Conservation (phyloP, 2,113 vertebrate species). For the Erythrolamprus reginae region DNA sequence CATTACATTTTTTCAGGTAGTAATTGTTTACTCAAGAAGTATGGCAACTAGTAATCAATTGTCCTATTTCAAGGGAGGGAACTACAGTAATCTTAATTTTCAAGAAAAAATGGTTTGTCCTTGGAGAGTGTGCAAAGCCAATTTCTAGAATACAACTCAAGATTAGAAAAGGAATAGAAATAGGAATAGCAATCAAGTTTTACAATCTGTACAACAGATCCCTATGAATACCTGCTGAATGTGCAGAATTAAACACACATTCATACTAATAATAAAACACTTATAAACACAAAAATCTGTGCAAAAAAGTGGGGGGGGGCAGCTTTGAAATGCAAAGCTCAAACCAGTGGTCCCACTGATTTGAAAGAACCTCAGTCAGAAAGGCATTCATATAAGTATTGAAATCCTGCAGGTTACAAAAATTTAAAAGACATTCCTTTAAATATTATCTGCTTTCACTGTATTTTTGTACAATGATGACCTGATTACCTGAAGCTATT, state of each 20-base stretch:
- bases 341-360: not conserved
- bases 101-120: not conserved
- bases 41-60: not conserved
- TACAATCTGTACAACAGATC: not conserved
- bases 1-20: not conserved
- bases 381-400: conserved; percentile 10
- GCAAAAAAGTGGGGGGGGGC: not conserved
- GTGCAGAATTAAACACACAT: not conserved
- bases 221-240: not conserved
- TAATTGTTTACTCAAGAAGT: not conserved
- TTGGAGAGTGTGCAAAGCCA: not conserved
- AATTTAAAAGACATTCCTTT: conserved; percentile 16
- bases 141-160: not conserved
- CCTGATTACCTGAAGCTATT: not conserved
- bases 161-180: not conserved
- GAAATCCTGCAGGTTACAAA: conserved; percentile 14
- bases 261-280: not conserved
- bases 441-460: not conserved
- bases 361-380: not conserved
- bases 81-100: not conserved
- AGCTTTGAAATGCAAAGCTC: not conserved
- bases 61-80: not conserved
- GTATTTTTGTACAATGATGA: conserved; percentile 5
- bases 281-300: not conserved
- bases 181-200: not conserved